Base-by-base conservation (phyloP, 2,888 invertebrate genomes). In the Hartigia nigra region DNA sequence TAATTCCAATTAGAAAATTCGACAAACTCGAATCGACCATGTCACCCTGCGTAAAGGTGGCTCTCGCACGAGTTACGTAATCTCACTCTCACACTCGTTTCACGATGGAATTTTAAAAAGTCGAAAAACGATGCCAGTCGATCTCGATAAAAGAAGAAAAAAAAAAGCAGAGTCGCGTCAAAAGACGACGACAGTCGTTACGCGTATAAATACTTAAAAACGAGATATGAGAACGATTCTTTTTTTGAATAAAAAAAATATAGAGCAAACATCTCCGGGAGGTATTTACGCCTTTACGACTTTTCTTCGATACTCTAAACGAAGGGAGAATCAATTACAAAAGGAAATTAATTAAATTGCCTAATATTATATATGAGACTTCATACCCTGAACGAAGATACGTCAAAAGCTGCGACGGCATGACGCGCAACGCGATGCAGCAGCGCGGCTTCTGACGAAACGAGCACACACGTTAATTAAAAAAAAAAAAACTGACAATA, bases 391-490 rank as follows among this genome's bases (percentile, higher is more conserved):
- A 72, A 81, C 75, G 77, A 82, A 86, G 82, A 81, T 86, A 86
- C 83, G 83, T 84, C 79, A 81, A 83, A 81, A 82, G 82, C 82
- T 81, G 12, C 72, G 80, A 81, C 81, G 80, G 79, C 79, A 82
- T 76, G 80, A 79, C 80, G 79, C 77, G 79, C 81, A 84, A 84
- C 83, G 83, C 79, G 81, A 81, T 84, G 82, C 85, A 85, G 84
- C 84, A 85, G 83, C 83, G 83, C 85, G 86, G 82, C 85, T 79
- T 82, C 80, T 84, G 80, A 84, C 81, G 79, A 81, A 84, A 80
- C 82, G 81, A 81, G 83, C 81, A 82, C 82, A 80, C 77, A 39
- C 74, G 79, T 74, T 81, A 76, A 85, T 85, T 76, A 72, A 31
- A 31, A 14, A 72, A 32, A 31, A 72, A 31, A n/a, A 34, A n/a